Evolutionary conservation across 2,888 invertebrate genomes (phyloP).

Genomic region (Dione vanillae): DNA sequence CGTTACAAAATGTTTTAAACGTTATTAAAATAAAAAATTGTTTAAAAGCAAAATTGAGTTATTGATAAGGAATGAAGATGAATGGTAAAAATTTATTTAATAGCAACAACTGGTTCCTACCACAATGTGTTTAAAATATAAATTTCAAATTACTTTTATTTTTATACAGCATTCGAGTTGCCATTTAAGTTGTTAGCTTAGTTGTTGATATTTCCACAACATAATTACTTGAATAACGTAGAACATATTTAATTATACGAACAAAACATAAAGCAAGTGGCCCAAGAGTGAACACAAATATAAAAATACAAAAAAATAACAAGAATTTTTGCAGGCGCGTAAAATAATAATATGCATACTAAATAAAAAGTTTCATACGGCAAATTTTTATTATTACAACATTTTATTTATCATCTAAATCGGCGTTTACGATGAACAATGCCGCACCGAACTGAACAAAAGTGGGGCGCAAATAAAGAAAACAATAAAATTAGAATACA

Average conservation of each 20-base stretch:
- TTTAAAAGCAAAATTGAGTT: too few species aligned
- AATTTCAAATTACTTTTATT: background rate
- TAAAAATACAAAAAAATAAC: slow-evolving; percentile 49
- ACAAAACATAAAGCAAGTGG: slow-evolving; percentile 32
- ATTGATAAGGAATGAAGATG: too few species aligned
- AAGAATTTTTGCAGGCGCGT: slow-evolving; percentile 46
- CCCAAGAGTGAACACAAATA: slow-evolving; percentile 41
- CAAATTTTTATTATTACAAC: slow-evolving; percentile 68
- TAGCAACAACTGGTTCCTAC: too few species aligned
- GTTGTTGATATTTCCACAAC: slow-evolving; percentile 1
- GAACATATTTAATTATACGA: slow-evolving; percentile 7
- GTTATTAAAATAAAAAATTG: too few species aligned
- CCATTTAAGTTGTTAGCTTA: background rate
- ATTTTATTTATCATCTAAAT: slow-evolving; percentile 84
- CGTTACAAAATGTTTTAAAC: too few species aligned
- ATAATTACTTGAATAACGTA: slow-evolving; percentile 30
- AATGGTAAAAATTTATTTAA: too few species aligned
- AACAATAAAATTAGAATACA: slow-evolving; percentile 85
- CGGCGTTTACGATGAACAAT: slow-evolving; percentile 84
- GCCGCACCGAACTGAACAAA: slow-evolving; percentile 81
- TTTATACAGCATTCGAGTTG: background rate
- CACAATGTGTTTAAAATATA: background rate
- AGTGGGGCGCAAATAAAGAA: slow-evolving; percentile 85
- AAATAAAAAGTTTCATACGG: slow-evolving; percentile 55
- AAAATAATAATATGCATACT: slow-evolving; percentile 53